These are phyloP conservation scores for Collichthys lucidus DNA, from an alignment of 2,113 vertebrate genomes.

Conservation along the genomic window DNA sequence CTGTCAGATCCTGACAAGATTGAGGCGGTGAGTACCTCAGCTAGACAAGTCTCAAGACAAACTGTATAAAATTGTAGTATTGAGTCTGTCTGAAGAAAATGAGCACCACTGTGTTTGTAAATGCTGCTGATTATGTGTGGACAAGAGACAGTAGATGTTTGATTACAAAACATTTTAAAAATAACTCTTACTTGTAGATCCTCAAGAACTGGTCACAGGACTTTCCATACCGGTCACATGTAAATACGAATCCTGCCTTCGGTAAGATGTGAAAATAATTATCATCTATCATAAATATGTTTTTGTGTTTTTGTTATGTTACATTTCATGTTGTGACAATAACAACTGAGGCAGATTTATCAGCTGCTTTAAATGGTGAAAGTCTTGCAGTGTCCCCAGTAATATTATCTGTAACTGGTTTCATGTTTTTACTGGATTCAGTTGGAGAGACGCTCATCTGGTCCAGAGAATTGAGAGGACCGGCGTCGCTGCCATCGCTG, in stretches of 20 bases:
- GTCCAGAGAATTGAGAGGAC: constrained; percentile 93
- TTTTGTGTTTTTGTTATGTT: neutral
- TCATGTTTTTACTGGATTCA: constrained; percentile 61
- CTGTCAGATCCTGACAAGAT: constrained; percentile 95
- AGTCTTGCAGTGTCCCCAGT: neutral
- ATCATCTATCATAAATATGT: too few species aligned
- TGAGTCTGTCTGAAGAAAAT: too few species aligned
- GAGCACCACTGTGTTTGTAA: neutral
- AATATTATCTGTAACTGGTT: too few species aligned
- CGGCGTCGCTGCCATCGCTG: constrained; percentile 92
- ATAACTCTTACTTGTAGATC: constrained; percentile 83
- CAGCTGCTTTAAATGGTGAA: neutral
- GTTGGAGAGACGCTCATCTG: constrained; percentile 92
- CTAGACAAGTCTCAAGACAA: neutral
- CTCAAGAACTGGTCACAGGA: constrained; percentile 91
- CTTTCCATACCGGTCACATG: constrained; percentile 92
- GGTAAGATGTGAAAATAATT: constrained; percentile 80
- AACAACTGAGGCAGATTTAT: neutral
- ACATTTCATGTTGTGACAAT: neutral
- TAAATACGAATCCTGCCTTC: constrained; percentile 95
- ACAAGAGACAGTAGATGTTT: too few species aligned
- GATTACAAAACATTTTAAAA: neutral
- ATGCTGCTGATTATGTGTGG: too few species aligned
- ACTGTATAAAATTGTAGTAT: neutral
- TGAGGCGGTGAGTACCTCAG: constrained; percentile 88